Evolutionary conservation across 2,113 vertebrate species (phyloP), one percentile per base, ranked within the genome.

Genomic region (Hypomesus transpacificus): DNA sequence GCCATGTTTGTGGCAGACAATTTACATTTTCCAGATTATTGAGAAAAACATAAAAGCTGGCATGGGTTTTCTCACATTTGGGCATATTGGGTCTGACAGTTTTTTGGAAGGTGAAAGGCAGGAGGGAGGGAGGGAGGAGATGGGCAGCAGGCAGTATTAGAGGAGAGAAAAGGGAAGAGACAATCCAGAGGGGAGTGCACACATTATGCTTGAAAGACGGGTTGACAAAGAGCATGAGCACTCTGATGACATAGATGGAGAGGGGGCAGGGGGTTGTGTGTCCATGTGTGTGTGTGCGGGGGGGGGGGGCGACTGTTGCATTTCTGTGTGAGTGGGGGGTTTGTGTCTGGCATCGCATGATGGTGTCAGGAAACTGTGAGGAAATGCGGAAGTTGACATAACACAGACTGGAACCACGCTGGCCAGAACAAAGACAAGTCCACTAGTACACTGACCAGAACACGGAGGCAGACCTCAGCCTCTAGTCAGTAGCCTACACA

Each of bases 11-110:
- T 73, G 81, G 66, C 72, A 68, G 72, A 75, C 39, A 82, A 80
- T 75, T 39, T 80, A 78, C 58, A 80, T 82, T 84, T 84, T 86
- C 58, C 67, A 80, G 77, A 83, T 86, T 83, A 81, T 69, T 56
- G 16, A 17, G 26, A 60, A 70, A 73, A 73, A 46, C 7, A 67
- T 56, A 52, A 53, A 66, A 14, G 65, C 71, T 56, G 68, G 34
- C 62, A 39, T 77, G 61, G 66, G 34, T 21, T 66, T 54, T 61
- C 65, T 16, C 26, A 28, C 58, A 39, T 50, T 13, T 61, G 34
- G 69, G 24, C 39, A 39, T 26, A 69, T 24, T 14, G 24, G 59
- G 18, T 50, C 51, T 46, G 73, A 26, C 60, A 56, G 57, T 24
- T 17, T 60, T 26, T 6, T 50, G 24, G 52, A 52, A 14, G 21